These are phyloP conservation scores for Drosophila rellima DNA, from an alignment of 2,888 invertebrate species.

Conservation along the genomic window DNA sequence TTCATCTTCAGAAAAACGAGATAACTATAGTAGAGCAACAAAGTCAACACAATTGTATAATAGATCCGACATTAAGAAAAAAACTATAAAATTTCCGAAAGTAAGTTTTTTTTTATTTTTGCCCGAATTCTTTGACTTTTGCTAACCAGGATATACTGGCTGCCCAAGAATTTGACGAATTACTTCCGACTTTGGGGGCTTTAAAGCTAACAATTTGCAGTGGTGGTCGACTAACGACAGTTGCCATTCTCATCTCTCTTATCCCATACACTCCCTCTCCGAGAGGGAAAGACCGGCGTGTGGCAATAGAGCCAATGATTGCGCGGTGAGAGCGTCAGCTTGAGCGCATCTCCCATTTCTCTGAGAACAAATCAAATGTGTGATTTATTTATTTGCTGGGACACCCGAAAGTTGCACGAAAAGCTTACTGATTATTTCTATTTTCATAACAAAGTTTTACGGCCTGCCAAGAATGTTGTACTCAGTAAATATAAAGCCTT, in stretches of 20 bases:
- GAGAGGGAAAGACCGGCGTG: conserved; percentile 31
- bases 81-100: background rate
- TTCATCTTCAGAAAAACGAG: background rate
- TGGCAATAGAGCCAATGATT: conserved; percentile 17
- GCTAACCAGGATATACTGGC: conserved; percentile 55
- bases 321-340: conserved; percentile 37
- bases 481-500: background rate
- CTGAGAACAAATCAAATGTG: conserved; percentile 4
- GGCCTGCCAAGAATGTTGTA: background rate
- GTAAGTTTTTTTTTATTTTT: conserved; percentile 9
- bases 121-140: conserved; percentile 26
- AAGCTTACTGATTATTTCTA: background rate
- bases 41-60: background rate
- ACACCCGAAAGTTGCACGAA: background rate
- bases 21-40: background rate
- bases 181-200: conserved; percentile 66
- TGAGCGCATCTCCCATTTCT: conserved; percentile 7
- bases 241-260: conserved; percentile 18
- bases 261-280: conserved; percentile 8
- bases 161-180: conserved; percentile 69
- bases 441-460: background rate
- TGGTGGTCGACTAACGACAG: conserved; percentile 24
- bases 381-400: conserved; percentile 11
- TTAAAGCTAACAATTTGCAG: conserved; percentile 64
- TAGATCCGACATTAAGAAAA: conserved; percentile 4